These are phyloP conservation scores for Agonopterix arenella DNA, from an alignment of 2,888 invertebrate species.

Conservation along the genomic window DNA sequence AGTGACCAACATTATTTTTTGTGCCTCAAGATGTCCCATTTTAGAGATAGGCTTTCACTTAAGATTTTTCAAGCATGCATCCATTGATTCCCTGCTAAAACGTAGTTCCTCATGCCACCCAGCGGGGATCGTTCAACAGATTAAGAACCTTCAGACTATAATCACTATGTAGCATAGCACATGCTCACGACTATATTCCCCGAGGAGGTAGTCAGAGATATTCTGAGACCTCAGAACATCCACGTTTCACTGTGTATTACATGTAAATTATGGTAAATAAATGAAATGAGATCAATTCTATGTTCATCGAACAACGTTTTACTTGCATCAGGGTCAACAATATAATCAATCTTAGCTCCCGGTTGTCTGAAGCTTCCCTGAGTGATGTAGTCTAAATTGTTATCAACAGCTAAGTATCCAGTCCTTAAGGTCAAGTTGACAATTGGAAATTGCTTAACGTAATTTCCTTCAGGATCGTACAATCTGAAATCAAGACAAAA, in stretches of 20 bases:
- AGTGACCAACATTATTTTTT: too few species aligned
- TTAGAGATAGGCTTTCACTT: too few species aligned
- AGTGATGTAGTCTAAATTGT: constrained; percentile 25
- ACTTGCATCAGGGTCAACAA: constrained; percentile 3
- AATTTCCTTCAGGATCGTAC: constrained; percentile 26
- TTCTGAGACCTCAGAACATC: too few species aligned
- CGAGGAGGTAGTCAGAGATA: too few species aligned
- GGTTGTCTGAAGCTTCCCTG: constrained; percentile 30
- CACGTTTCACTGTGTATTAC: too few species aligned
- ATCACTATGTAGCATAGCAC: too few species aligned
- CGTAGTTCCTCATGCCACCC: not conserved
- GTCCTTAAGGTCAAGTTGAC: constrained; percentile 31
- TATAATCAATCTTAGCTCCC: constrained; percentile 14
- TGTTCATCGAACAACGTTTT: too few species aligned
- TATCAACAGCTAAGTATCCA: constrained; percentile 23
- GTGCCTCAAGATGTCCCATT: too few species aligned
- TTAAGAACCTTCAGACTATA: too few species aligned
- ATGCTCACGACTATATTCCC: too few species aligned
- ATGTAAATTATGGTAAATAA: too few species aligned
- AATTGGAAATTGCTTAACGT: constrained; percentile 23
- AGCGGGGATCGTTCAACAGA: not conserved
- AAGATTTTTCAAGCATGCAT: too few species aligned
- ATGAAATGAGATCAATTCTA: not conserved
- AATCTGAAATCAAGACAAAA: constrained; percentile 20
- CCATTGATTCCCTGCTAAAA: not conserved